phyloP scores from a whole-genome alignment of 2,113 vertebrate genomes.

The Stictonetta naevosa region DNA sequence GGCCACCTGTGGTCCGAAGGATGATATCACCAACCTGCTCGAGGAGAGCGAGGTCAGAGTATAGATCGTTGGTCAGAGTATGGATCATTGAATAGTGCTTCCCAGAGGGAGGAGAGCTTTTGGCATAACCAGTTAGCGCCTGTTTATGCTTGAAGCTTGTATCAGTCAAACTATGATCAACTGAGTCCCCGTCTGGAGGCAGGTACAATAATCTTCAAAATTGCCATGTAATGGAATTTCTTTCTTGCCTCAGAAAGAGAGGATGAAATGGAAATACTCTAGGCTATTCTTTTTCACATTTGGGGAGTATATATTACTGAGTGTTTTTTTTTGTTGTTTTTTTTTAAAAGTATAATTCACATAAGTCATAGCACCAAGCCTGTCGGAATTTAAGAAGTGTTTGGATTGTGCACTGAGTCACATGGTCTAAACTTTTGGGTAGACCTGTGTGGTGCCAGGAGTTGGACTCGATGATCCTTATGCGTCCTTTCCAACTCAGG shows the following conservation, averaged over 20 bases:
- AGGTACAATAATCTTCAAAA: neutral
- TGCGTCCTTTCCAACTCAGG: too few relatives aligned
- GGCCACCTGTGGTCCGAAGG: neutral
- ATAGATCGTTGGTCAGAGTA: neutral
- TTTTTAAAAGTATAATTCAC: too few relatives aligned
- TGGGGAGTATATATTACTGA: neutral
- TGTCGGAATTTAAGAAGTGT: too few relatives aligned
- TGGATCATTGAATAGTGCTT: neutral
- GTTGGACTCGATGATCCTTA: too few relatives aligned
- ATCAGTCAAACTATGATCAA: neutral
- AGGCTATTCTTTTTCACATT: neutral
- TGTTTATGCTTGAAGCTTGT: neutral
- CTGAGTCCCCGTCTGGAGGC: neutral
- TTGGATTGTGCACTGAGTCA: too few relatives aligned
- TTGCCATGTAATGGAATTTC: neutral
- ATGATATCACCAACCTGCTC: neutral
- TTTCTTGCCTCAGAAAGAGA: neutral
- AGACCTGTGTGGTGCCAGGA: too few relatives aligned
- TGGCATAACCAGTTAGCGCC: neutral
- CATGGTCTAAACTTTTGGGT: too few relatives aligned
- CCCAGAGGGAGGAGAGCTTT: neutral
- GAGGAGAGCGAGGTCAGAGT: neutral
- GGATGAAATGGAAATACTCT: neutral
- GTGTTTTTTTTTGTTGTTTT: too few relatives aligned
- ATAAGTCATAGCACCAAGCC: too few relatives aligned